phyloP scores from a whole-genome alignment of 1,140 invertebrate species.

The Anastrepha obliqua region DNA sequence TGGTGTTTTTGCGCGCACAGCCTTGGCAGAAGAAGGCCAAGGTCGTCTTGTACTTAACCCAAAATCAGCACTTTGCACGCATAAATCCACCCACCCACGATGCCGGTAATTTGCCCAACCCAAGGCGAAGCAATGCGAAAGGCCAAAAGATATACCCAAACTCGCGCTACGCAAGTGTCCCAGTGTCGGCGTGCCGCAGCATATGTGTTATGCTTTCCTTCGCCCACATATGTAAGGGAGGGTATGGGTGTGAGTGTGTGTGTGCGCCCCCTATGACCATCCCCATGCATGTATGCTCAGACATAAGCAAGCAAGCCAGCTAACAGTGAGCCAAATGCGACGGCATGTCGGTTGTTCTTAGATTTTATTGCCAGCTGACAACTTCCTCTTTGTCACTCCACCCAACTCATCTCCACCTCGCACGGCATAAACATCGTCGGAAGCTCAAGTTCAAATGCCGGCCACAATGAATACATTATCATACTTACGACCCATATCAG shows the following conservation, averaged over 20 bases:
- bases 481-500: constrained; percentile 49
- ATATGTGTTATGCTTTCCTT: neutral
- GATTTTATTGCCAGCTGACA: constrained; percentile 55
- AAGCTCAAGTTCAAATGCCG: constrained; percentile 45
- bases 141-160: constrained; percentile 14
- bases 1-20: neutral
- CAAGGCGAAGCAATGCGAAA: constrained; percentile 27
- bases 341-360: constrained; percentile 25
- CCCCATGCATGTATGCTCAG: neutral
- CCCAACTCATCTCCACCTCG: neutral
- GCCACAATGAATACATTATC: constrained; percentile 57
- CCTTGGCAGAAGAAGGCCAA: constrained; percentile 57
- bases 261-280: neutral
- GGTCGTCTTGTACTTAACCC: constrained; percentile 57
- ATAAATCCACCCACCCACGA: constrained; percentile 9
- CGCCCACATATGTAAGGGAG: neutral
- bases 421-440: neutral
- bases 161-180: neutral
- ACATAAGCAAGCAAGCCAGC: neutral
- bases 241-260: neutral
- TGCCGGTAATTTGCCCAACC: constrained; percentile 5
- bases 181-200: neutral
- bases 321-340: neutral
- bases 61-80: neutral
- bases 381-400: constrained; percentile 9